Evolutionary conservation across 92 coral and sea anemone genomes (phyloP).

Genomic region (Zoanthus gigantus): DNA sequence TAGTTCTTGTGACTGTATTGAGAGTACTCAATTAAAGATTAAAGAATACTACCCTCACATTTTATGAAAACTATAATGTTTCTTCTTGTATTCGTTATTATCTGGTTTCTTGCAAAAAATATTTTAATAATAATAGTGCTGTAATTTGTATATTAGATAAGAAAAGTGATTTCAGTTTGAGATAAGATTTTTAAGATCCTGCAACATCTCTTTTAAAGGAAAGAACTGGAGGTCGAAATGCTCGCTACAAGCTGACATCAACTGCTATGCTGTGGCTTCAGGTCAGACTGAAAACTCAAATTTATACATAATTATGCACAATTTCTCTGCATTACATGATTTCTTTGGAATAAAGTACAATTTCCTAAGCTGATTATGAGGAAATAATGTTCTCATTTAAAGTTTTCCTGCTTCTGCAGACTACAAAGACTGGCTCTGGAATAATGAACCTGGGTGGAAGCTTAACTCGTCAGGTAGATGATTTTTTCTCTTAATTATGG

Average conservation of each 20-base stretch:
- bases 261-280: constrained; percentile 99
- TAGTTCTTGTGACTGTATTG: no score
- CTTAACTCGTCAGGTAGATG: constrained; percentile 94
- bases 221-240: constrained; percentile 90
- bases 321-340: no score
- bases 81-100: no score
- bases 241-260: constrained; percentile 99
- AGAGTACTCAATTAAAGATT: no score
- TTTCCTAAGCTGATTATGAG: no score
- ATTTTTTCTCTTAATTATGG: background rate
- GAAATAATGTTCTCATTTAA: no score
- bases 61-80: no score
- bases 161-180: background rate
- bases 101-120: no score
- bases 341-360: no score
- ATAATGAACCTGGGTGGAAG: constrained; percentile 99
- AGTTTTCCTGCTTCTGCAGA: constrained; percentile 56
- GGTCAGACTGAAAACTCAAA: constrained; percentile 51
- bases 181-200: background rate
- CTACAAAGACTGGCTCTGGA: constrained; percentile 96
- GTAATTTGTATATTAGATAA: background rate
- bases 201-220: constrained; percentile 60
- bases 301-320: no score
- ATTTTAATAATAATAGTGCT: background rate
- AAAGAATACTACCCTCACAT: no score